Conservation (phyloP, 2,888 invertebrate genomes). For the Sinohyriopsis cumingii region DNA sequence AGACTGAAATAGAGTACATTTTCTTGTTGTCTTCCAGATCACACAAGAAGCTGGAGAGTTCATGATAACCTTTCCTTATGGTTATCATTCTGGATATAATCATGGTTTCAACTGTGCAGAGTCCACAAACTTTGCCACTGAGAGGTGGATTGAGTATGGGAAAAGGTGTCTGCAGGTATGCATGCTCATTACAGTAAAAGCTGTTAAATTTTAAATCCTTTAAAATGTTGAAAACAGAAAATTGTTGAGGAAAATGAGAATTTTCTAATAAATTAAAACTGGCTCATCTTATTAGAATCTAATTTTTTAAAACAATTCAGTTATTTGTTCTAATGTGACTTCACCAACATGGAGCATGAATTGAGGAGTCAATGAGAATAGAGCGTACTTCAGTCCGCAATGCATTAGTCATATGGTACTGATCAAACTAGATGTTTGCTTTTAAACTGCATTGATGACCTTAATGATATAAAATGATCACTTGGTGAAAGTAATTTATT, state of each 20-base stretch:
- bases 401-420: too few species aligned
- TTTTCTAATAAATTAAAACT: neutral
- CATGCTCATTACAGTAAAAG: neutral
- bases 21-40: slow-evolving; percentile 76
- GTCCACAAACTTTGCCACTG: slow-evolving; percentile 98
- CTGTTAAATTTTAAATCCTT: neutral
- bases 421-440: too few species aligned
- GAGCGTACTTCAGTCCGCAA: too few species aligned
- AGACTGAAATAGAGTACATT: too few species aligned
- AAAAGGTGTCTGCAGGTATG: slow-evolving; percentile 76
- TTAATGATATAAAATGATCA: too few species aligned
- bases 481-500: too few species aligned
- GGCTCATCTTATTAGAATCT: too few species aligned
- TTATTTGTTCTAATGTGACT: too few species aligned
- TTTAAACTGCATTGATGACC: too few species aligned
- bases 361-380: too few species aligned
- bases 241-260: neutral
- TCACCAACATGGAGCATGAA: too few species aligned
- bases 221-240: neutral
- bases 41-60: slow-evolving; percentile 97
- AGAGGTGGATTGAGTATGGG: slow-evolving; percentile 98
- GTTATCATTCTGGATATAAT: slow-evolving; percentile 98
- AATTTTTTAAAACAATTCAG: too few species aligned
- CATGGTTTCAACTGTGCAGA: slow-evolving; percentile 99
- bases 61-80: slow-evolving; percentile 99